Evolutionary conservation across 2,888 invertebrate species (phyloP), one percentile per base, ranked within the genome.

Genomic region (Tortricodes alternella): DNA sequence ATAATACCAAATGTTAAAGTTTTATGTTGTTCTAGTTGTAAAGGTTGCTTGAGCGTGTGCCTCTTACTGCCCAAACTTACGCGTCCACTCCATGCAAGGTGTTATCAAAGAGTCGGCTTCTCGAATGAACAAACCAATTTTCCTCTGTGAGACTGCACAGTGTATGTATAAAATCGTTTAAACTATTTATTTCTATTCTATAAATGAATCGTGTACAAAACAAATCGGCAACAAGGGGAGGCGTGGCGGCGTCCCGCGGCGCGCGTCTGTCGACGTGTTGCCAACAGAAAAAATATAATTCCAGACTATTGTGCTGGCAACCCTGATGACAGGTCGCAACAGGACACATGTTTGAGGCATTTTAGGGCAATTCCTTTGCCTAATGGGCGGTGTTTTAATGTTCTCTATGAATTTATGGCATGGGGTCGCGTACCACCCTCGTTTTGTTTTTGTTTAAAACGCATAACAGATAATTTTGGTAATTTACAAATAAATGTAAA

Each of bases 251-350:
- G 44, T 70, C 89, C 89, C 83, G 89, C 85, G 52, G 89, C 63
- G 89, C 80, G 81, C 88, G 89, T 89, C 88, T 89, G 89, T 89
- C 87, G 83, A 76, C 75, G 80, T 83, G 83, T 87, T 87, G 85
- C 87, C 81, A 87, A 78, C 85, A 81, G 79, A 81, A 76, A 76
- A 83, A 85, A 80, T 75, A 83, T 80, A 88, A 88, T 87, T 86
- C 79, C 72, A 68, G 68, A 70, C 84, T 66, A 84, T 87, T 88
- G 87, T 87, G 65, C 69, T 83, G 76, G 85, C 83, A 85, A 75
- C 89, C 86, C 87, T 78, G 89, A 89, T 87, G 89, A 89, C 89
- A 89, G 89, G 85, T 89, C 89, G 80, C 86, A 67, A 79, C 84
- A 80, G 82, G 87, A 87, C 89, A 89, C 89, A 89, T 89, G 89